Evolutionary conservation across 2,888 invertebrate genomes (phyloP).

Genomic region (Nemotelus pantherinus): DNA sequence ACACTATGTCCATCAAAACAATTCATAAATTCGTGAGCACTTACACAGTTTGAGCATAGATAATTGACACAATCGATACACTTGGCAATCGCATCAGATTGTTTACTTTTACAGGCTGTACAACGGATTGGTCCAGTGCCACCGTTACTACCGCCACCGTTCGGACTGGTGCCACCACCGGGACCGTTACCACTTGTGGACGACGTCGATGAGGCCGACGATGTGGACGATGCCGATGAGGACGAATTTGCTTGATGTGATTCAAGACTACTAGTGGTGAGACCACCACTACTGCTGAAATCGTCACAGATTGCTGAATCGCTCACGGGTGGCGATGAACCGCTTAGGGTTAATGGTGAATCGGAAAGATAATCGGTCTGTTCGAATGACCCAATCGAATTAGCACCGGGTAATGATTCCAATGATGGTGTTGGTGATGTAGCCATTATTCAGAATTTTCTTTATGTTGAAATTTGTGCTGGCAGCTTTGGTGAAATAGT

Average conservation of each 20-base stretch:
- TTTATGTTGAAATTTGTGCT: not conserved
- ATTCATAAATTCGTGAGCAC: constrained; percentile 99
- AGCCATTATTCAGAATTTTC: constrained; percentile 79
- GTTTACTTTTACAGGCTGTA: constrained; percentile 96
- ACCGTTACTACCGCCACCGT: constrained; percentile 68
- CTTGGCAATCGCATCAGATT: constrained; percentile 92
- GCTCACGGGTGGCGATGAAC: constrained; percentile 87
- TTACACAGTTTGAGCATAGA: constrained; percentile 96
- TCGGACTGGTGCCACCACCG: constrained; percentile 69
- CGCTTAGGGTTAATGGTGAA: constrained; percentile 84
- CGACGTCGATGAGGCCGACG: constrained; percentile 51
- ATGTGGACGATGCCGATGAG: constrained; percentile 59
- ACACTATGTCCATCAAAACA: constrained; percentile 98
- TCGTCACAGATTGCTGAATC: constrained; percentile 85
- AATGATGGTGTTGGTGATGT: constrained; percentile 87
- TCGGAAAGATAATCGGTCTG: constrained; percentile 81
- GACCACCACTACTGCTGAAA: constrained; percentile 62
- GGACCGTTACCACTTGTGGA: constrained; percentile 68
- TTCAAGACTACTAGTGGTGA: constrained; percentile 58
- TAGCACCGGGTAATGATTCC: constrained; percentile 87
- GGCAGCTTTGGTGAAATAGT: not conserved
- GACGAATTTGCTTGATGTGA: constrained; percentile 62
- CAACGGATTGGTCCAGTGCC: constrained; percentile 74
- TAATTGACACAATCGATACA: constrained; percentile 97
- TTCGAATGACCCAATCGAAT: constrained; percentile 90